Percentiles rank a stretch among this genome's conserved stretches.
Evolutionary conservation across 2,888 invertebrate species (phyloP).

Genomic region (Pycnomerus fuliginosus): DNA sequence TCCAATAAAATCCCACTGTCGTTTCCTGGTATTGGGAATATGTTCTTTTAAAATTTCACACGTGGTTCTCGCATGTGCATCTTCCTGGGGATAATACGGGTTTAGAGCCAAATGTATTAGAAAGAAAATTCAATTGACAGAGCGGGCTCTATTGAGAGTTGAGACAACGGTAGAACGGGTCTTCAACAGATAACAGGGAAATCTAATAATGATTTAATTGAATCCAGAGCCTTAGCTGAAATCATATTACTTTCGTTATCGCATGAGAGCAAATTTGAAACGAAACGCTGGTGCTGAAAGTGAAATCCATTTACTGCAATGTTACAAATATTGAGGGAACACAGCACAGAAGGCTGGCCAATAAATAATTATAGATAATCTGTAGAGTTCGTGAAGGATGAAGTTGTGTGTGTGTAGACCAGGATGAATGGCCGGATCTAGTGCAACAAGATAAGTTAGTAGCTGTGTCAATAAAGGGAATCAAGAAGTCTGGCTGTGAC

Average conservation of each 20-base stretch:
- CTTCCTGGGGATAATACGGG: constrained; percentile 29
- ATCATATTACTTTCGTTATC: constrained; percentile 14
- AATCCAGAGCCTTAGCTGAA: constrained; percentile 15
- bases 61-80: constrained; percentile 27
- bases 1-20: constrained; percentile 25
- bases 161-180: no score
- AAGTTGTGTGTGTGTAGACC: constrained; percentile 5
- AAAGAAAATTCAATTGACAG: constrained; percentile 40
- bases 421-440: constrained; percentile 35
- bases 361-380: no score
- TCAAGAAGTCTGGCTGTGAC: constrained; percentile 43
- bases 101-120: constrained; percentile 38
- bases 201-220: constrained; percentile 23
- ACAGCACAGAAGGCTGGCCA: neutral
- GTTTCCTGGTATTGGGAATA: constrained; percentile 21
- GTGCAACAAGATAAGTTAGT: constrained; percentile 43
- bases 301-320: no score
- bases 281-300: no score
- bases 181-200: constrained; percentile 13
- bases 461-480: constrained; percentile 46
- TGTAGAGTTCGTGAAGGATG: no score
- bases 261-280: constrained; percentile 13
- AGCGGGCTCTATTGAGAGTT: no score
- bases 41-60: constrained; percentile 33
- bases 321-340: neutral